Evolutionary conservation across 2,888 invertebrate species (phyloP).

Genomic region (Dicranocentrus wangi): DNA sequence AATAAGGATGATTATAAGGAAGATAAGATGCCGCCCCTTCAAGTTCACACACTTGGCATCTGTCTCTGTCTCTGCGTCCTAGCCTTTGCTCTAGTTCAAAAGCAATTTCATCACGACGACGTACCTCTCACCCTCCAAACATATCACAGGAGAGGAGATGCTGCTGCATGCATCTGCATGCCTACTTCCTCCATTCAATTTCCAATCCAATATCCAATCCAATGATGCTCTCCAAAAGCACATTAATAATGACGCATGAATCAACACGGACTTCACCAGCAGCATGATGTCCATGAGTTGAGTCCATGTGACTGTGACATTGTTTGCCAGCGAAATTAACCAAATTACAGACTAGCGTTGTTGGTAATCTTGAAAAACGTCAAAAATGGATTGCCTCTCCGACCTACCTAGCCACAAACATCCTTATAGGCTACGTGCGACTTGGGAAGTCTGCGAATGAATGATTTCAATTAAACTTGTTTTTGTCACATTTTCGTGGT

Average conservation of each 20-base stretch:
- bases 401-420: not conserved
- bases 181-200: not conserved
- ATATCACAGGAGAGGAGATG: not conserved
- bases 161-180: no score
- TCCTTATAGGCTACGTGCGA: not conserved
- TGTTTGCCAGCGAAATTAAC: not conserved
- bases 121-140: not conserved
- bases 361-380: not conserved
- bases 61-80: conserved; percentile 7
- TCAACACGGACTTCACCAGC: not conserved
- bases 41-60: conserved; percentile 48
- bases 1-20: conserved; percentile 25
- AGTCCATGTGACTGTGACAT: not conserved
- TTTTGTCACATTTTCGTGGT: no score
- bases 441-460: not conserved
- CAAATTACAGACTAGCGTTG: not conserved
- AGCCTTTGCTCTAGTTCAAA: not conserved
- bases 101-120: not conserved
- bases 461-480: not conserved
- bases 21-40: conserved; percentile 48
- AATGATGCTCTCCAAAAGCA: no score
- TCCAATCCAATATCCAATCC: not conserved
- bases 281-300: conserved; percentile 25
- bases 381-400: not conserved
- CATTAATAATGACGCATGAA: not conserved